Evolutionary conservation across 2,888 invertebrate species (phyloP), one percentile per base, ranked within the genome.

Genomic region (Hemistola chrysoprasaria): DNA sequence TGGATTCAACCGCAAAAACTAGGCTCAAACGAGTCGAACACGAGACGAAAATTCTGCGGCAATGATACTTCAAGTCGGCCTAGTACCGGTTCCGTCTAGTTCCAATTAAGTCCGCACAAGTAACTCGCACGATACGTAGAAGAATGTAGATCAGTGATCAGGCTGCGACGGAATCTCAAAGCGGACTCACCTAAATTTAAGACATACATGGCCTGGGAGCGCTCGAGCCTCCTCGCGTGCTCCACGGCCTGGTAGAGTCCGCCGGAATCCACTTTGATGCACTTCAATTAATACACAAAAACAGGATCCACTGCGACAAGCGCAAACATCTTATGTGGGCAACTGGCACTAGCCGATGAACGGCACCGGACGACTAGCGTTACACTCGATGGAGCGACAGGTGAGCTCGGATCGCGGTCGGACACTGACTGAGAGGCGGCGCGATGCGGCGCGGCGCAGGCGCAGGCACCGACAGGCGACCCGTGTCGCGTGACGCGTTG

Each of bases 151-250:
- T 63, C 74, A 62, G 55, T 62, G 60, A 58, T 59, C 56, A 54
- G 48, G 64, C 65, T 69, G 62, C 59, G 57, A 54, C 49, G 64
- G 65, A 70, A 63, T 65, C 65, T 64, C 64, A 56, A 71, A 70
- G 75, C 78, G 78, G 78, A 84, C 89, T 87, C 80, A 89, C 89
- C 89, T 84, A 89, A 82, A 85, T 89, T 89, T 59, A 89, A 86
- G 85, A 88, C 89, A 85, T 88, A 89, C 89, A 89, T 89, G 76
- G 86, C 87, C 84, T 80, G 87, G 76, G 87, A 86, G 84, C 87
- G 86, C 79, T 85, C 83, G 77, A 86, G 83, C 78, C 84, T 79
- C 64, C 79, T 76, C 66, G 86, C 78, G 75, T 80, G 87, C 86
- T 85, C 87, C 81, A 86, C 85, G 77, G 86, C 81, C 80, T 74